Conservation (phyloP, 2,888 invertebrate genomes). For the Brachylomia viminalis region DNA sequence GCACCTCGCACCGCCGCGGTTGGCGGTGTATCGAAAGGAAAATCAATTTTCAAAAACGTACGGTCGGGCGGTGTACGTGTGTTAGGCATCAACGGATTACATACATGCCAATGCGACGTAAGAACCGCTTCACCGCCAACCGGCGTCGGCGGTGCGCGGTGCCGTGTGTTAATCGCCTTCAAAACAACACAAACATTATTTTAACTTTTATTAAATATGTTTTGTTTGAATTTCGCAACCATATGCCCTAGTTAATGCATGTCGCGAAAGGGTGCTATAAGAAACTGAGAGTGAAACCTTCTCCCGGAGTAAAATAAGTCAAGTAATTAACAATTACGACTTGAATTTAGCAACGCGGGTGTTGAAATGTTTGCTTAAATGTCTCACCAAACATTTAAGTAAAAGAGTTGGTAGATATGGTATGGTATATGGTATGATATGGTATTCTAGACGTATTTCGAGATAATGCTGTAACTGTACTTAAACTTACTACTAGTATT, state of each 20-base stretch:
- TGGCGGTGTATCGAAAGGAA: too few relatives aligned
- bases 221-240: neutral
- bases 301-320: slow-evolving; percentile 22
- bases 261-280: neutral
- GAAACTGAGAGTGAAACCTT: slow-evolving; percentile 22
- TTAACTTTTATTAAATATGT: neutral
- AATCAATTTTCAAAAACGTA: too few relatives aligned
- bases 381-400: neutral
- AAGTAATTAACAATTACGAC: slow-evolving; percentile 1
- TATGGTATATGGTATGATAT: too few relatives aligned
- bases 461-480: slow-evolving; percentile 6
- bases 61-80: too few relatives aligned
- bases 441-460: slow-evolving; percentile 41
- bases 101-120: too few relatives aligned
- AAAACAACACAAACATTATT: neutral
- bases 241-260: neutral
- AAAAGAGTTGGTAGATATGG: slow-evolving; percentile 19
- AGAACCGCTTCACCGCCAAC: too few relatives aligned
- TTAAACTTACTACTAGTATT: slow-evolving; percentile 3
- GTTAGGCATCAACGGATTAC: too few relatives aligned
- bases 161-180: too few relatives aligned
- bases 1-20: too few relatives aligned
- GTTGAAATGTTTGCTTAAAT: slow-evolving; percentile 17
- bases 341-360: neutral
- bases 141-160: too few relatives aligned